Evolutionary conservation across 2,113 vertebrate genomes (phyloP).

Genomic region (Anguilla rostrata): DNA sequence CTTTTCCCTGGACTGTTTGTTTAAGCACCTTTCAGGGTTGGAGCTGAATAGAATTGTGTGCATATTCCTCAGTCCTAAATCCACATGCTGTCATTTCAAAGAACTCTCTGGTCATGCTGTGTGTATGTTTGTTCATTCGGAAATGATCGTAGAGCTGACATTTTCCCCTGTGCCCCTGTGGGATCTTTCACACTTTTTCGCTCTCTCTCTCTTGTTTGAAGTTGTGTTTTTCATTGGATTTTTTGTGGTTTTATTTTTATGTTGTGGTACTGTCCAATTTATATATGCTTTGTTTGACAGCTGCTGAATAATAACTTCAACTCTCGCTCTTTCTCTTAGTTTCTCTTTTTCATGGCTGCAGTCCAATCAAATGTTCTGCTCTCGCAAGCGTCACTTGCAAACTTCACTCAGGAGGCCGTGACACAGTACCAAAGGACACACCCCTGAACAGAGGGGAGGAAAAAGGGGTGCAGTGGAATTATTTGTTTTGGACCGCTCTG

Average conservation of each 20-base stretch:
- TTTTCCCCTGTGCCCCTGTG: constrained; percentile 19
- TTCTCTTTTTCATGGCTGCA: background rate
- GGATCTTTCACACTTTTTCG: background rate
- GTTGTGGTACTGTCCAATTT: background rate
- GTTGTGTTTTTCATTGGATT: background rate
- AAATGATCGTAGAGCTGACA: constrained; percentile 2
- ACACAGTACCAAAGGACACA: no score
- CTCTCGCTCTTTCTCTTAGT: background rate
- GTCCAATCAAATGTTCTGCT: background rate
- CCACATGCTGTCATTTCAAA: background rate
- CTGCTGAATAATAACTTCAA: background rate
- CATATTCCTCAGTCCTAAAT: background rate
- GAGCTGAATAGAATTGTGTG: background rate
- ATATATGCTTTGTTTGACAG: background rate
- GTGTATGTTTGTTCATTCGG: constrained; percentile 17
- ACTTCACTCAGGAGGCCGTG: no score
- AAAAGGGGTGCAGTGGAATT: no score
- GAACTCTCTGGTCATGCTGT: background rate
- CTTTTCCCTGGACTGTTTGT: background rate
- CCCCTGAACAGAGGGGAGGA: no score
- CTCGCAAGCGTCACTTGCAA: no score
- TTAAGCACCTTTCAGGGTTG: background rate
- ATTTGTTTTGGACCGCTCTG: no score
- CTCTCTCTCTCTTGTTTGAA: background rate
- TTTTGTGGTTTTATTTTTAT: background rate